These are phyloP conservation scores for Meloe dianella DNA, from an alignment of 2,888 invertebrate genomes.

Conservation along the genomic window DNA sequence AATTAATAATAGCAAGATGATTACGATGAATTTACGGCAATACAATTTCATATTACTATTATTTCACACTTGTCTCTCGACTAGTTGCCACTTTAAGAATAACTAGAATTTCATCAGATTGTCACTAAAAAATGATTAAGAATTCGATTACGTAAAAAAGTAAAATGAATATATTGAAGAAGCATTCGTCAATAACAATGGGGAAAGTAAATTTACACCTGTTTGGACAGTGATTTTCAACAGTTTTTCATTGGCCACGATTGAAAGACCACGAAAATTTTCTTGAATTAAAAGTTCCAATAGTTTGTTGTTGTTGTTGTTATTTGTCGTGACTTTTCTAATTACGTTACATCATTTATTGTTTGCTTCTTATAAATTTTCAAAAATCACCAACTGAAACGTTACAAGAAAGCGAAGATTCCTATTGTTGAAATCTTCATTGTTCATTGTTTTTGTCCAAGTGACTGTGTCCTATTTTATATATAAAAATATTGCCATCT, in stretches of 20 bases:
- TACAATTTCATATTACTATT: background rate
- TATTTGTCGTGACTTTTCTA: background rate
- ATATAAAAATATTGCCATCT: conserved; percentile 41
- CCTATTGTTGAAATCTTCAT: conserved; percentile 44
- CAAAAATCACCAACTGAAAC: conserved; percentile 18
- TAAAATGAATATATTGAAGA: background rate
- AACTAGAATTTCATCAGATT: background rate
- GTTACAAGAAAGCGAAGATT: conserved; percentile 45
- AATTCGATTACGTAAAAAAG: background rate
- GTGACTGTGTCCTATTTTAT: conserved; percentile 51
- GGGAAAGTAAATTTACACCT: background rate
- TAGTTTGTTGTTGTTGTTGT: too few species aligned
- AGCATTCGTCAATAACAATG: background rate
- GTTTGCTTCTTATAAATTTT: conserved; percentile 15
- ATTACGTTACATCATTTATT: conserved; percentile 18
- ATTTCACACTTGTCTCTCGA: background rate
- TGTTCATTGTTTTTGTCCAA: conserved; percentile 52
- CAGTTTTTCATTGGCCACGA: background rate
- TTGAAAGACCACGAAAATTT: background rate
- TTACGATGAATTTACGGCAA: background rate
- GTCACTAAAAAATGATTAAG: background rate
- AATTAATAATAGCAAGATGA: conserved; percentile 12
- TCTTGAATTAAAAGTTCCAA: too few species aligned
- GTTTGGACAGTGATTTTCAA: background rate
- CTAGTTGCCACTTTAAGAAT: background rate